Evolutionary conservation across 2,888 invertebrate species (phyloP).

Genomic region (Lithophane socia): DNA sequence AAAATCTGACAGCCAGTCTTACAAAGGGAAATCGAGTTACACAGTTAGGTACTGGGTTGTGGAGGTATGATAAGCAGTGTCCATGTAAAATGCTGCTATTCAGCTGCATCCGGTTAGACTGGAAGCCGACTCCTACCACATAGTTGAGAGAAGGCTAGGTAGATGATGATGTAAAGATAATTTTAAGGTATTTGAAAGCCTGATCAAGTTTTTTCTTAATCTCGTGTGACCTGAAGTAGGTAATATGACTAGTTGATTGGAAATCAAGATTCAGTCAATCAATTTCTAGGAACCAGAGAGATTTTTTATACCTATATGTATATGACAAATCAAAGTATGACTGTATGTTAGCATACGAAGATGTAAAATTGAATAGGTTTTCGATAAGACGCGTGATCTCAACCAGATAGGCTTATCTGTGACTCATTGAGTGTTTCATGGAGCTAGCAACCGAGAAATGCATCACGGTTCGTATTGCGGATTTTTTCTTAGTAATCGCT

Average conservation of each 20-base stretch:
- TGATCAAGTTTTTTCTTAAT: background rate
- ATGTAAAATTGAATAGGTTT: slow-evolving; percentile 15
- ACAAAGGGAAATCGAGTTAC: too few relatives aligned
- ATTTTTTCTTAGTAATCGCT: slow-evolving; percentile 50
- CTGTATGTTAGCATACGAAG: slow-evolving; percentile 8
- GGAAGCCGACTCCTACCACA: background rate
- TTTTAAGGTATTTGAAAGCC: background rate
- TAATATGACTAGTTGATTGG: background rate
- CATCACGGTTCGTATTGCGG: slow-evolving; percentile 35
- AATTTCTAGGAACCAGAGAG: background rate
- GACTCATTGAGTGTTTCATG: slow-evolving; percentile 78
- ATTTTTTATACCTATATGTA: background rate
- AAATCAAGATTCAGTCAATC: background rate
- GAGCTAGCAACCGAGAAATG: slow-evolving; percentile 65
- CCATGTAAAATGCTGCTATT: background rate
- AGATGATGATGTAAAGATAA: too few relatives aligned
- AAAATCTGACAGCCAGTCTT: background rate
- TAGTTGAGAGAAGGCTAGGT: background rate
- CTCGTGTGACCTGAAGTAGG: too few relatives aligned
- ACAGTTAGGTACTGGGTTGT: background rate
- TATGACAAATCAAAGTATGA: slow-evolving; percentile 21
- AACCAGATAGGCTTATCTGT: slow-evolving; percentile 84
- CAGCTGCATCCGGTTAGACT: too few relatives aligned
- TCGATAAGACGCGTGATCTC: slow-evolving; percentile 77
- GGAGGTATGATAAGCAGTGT: background rate